phyloP scores from a whole-genome alignment of 2,113 vertebrate species.

The Bambusicola thoracicus region DNA sequence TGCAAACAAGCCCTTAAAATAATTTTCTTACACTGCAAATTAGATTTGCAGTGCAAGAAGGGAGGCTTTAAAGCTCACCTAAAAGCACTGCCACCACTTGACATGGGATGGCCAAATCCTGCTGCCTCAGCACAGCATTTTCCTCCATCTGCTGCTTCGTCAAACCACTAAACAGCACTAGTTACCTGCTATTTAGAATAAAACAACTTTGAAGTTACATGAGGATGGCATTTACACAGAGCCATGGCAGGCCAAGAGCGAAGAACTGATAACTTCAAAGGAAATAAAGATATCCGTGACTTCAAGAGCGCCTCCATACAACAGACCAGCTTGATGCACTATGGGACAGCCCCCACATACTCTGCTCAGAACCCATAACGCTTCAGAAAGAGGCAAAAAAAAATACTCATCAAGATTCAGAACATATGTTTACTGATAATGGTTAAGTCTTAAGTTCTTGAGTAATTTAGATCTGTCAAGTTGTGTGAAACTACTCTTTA shows the following conservation, averaged over 20 bases:
- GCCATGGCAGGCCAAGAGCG: background rate
- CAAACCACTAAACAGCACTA: background rate
- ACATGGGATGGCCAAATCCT: background rate
- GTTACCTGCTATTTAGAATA: background rate
- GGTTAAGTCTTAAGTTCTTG: background rate
- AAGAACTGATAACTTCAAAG: background rate
- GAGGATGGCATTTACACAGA: background rate
- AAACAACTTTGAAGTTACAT: background rate
- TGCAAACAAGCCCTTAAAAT: background rate
- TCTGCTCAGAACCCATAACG: accelerated
- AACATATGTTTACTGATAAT: background rate
- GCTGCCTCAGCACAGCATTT: background rate
- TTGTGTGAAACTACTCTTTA: background rate
- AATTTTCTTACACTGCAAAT: background rate
- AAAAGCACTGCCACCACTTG: background rate
- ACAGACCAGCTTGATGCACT: background rate
- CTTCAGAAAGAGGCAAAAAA: background rate
- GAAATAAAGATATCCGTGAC: background rate
- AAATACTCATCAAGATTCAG: background rate
- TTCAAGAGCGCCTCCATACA: background rate
- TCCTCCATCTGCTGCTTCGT: background rate
- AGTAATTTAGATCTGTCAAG: background rate
- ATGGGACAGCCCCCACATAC: background rate
- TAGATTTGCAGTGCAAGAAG: background rate
- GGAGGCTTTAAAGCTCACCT: background rate